A percentile compares a stretch with the other conserved stretches of the same genome.
Conservation (phyloP, 2,113 vertebrate species). For the Panthera leo region DNA sequence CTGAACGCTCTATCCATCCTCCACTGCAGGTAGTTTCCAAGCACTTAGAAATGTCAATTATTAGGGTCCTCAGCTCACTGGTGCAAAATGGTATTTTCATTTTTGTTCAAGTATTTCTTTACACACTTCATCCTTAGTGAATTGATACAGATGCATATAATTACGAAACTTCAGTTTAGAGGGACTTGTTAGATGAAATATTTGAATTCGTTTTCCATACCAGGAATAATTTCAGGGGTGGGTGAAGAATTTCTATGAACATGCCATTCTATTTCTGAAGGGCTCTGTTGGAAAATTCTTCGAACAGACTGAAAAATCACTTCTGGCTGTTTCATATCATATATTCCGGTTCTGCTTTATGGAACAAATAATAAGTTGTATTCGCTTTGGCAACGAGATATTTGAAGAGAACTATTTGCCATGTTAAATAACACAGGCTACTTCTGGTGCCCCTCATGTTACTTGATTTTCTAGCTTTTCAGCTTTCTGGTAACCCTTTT, state of each 20-base stretch:
- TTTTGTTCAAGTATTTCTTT: neutral
- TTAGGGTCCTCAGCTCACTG: neutral
- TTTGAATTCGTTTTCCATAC: neutral
- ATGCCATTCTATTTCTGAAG: neutral
- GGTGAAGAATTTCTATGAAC: neutral
- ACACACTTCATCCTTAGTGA: neutral
- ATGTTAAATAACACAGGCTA: neutral
- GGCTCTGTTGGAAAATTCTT: neutral
- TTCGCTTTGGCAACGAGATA: neutral
- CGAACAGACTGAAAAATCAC: neutral
- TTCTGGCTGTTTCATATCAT: neutral
- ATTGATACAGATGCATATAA: neutral
- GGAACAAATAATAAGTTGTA: neutral
- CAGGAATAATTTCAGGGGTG: neutral
- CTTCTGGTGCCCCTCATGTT: neutral
- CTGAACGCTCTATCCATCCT: neutral
- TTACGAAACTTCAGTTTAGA: neutral
- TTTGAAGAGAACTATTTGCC: neutral
- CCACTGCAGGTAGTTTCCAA: neutral
- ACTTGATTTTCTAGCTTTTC: neutral
- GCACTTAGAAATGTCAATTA: neutral
- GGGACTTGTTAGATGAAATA: neutral
- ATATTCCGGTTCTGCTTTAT: neutral
- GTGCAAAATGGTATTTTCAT: neutral
- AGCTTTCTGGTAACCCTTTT: neutral